Conservation (phyloP, 2,797 vertebrate species). For the Anomalospiza imberbis region DNA sequence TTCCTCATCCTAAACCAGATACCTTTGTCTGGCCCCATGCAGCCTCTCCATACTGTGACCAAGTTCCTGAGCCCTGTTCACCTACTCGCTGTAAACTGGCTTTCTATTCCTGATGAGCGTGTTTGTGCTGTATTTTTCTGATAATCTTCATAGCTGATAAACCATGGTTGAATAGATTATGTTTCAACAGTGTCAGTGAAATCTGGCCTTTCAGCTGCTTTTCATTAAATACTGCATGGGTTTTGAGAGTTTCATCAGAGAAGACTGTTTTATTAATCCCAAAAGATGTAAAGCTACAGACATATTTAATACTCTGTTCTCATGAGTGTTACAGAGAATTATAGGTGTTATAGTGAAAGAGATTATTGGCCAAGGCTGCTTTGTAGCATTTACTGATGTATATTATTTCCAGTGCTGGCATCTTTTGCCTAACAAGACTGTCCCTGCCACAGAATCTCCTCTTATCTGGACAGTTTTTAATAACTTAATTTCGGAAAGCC, state of each 20-base stretch:
- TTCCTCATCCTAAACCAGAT: constrained; percentile 79
- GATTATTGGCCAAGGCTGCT: neutral
- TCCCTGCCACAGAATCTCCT: neutral
- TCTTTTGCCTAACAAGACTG: neutral
- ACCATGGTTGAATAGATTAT: neutral
- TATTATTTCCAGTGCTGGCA: neutral
- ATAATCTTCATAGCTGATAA: constrained; percentile 76
- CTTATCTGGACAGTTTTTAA: neutral
- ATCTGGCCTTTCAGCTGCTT: neutral
- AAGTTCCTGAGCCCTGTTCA: constrained; percentile 75
- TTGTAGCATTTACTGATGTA: neutral
- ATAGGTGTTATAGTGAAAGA: neutral
- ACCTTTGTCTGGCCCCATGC: constrained; percentile 80
- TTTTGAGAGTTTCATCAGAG: neutral
- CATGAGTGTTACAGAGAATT: neutral
- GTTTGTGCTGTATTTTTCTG: constrained; percentile 69
- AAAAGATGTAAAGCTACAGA: neutral
- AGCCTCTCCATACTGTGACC: constrained; percentile 82
- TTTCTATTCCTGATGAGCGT: constrained; percentile 65
- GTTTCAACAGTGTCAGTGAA: neutral
- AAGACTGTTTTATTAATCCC: neutral
- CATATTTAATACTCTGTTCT: neutral
- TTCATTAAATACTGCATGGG: neutral
- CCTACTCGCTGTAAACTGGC: constrained; percentile 83
- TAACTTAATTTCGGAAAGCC: neutral